Evolutionary conservation across 2,888 invertebrate genomes (phyloP), one percentile per base, ranked within the genome.

Genomic region (Nephrotoma flavescens): DNA sequence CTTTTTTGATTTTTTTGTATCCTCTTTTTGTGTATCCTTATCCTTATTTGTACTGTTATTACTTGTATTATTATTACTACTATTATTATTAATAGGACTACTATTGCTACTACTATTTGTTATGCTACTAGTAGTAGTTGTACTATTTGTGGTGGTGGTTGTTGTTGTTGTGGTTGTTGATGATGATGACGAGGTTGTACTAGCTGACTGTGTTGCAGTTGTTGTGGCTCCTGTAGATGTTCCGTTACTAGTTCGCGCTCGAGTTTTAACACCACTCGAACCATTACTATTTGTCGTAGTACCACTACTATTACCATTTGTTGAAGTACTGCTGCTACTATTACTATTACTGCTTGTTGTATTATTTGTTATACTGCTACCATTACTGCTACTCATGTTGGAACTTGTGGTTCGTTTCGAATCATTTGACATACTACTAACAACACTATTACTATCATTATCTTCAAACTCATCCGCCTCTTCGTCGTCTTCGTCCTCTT

Each of bases 1-100:
- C 90, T 94, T 94, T 87, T 93, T 91, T 89, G 87, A 83, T 84
- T 88, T 87, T 84, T 88, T 87, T 42, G 87, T 57, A 84, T 71
- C 31, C 9, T 42, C 86, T 84, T 86, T 87, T 11, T 83, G 42
- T 71, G 31, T 71, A 31, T 71, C 71, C 71, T 71, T 71, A 71
- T 71, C 71, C 71, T 71, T 71, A 31, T 83, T 87, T 85, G 47
- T 87, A 86, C 47, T 87, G 83, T 45, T 86, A 85, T 19, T 87
- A 86, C 52, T 87, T 83, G 85, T 86, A 86, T 83, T 57, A 52
- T n/a, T 41, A 86, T 47, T 87, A 84, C 84, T 84, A 42, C 57
- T 87, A 84, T 71, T 84, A 71, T 12, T 86, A 45, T 31, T 45
- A 57, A 47, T 84, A 19, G 85, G 9, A 84, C 84, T 84, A 83